A percentile compares a stretch with the other conserved stretches of the same genome.
Conservation (phyloP, 2,888 invertebrate species). For the Drosophila colorata region DNA sequence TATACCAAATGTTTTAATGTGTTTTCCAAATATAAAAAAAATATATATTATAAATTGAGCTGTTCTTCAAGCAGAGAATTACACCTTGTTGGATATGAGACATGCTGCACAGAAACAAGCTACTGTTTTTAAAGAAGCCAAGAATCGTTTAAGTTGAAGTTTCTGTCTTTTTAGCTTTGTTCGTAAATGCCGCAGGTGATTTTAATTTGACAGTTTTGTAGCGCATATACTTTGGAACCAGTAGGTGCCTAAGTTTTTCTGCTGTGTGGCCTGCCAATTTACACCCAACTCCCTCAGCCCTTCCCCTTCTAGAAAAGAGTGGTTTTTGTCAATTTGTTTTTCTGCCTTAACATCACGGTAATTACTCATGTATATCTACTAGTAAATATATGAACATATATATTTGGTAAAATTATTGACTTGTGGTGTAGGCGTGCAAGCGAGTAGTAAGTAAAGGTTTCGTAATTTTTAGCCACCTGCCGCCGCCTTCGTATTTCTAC, state of each 20-base stretch:
- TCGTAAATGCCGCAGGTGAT: neutral
- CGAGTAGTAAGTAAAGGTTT: conserved; percentile 29
- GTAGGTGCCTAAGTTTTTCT: conserved; percentile 6
- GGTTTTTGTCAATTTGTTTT: neutral
- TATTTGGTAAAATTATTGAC: conserved; percentile 8
- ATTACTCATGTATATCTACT: conserved; percentile 6
- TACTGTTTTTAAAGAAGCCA: neutral
- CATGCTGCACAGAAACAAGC: neutral
- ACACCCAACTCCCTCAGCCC: conserved; percentile 1
- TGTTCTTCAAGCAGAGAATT: neutral
- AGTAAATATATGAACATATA: too few relatives aligned
- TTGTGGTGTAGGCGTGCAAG: neutral
- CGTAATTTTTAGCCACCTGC: conserved; percentile 4
- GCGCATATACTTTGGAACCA: conserved; percentile 6
- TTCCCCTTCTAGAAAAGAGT: conserved; percentile 4
- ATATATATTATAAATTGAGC: neutral
- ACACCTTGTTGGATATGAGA: neutral
- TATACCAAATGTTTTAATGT: too few relatives aligned
- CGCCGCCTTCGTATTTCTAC: neutral
- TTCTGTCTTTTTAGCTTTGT: conserved; percentile 19
- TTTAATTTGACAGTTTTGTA: conserved; percentile 28
- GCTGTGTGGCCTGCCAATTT: conserved; percentile 16
- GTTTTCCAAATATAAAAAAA: too few relatives aligned
- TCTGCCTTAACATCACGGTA: neutral
- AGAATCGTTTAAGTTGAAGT: conserved; percentile 1